Evolutionary conservation across 2,888 invertebrate species (phyloP).

Genomic region (Sipha maydis): DNA sequence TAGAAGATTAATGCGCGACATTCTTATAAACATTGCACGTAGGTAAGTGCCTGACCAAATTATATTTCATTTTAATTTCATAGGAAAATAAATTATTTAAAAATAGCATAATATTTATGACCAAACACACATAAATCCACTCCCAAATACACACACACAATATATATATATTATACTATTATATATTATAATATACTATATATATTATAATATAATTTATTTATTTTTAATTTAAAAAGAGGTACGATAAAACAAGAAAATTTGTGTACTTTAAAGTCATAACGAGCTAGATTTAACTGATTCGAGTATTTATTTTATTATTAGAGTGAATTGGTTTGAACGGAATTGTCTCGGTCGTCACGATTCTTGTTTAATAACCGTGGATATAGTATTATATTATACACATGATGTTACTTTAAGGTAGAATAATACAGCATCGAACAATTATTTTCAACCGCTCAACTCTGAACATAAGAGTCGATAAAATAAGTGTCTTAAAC

Average conservation of each 20-base stretch:
- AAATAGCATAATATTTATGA: background rate
- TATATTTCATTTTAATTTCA: background rate
- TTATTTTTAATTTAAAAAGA: background rate
- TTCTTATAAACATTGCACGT: background rate
- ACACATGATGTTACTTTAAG: slow-evolving; percentile 1
- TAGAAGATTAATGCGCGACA: background rate
- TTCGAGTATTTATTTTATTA: background rate
- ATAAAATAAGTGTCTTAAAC: background rate
- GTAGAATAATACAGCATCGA: background rate
- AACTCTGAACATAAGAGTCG: background rate
- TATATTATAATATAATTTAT: background rate
- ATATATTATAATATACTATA: background rate
- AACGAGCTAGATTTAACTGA: background rate
- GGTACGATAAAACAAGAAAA: background rate
- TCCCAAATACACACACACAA: too few relatives aligned
- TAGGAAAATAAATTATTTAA: background rate
- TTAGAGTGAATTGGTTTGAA: background rate
- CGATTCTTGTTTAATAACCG: background rate
- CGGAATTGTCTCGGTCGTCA: background rate
- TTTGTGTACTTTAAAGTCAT: background rate
- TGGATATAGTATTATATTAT: background rate
- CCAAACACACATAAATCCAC: background rate
- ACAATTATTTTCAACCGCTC: background rate
- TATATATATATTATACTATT: too few relatives aligned
- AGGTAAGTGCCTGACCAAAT: too few relatives aligned